These are phyloP conservation scores for Cettia cetti DNA, from an alignment of 2,113 vertebrate species.

Conservation along the genomic window DNA sequence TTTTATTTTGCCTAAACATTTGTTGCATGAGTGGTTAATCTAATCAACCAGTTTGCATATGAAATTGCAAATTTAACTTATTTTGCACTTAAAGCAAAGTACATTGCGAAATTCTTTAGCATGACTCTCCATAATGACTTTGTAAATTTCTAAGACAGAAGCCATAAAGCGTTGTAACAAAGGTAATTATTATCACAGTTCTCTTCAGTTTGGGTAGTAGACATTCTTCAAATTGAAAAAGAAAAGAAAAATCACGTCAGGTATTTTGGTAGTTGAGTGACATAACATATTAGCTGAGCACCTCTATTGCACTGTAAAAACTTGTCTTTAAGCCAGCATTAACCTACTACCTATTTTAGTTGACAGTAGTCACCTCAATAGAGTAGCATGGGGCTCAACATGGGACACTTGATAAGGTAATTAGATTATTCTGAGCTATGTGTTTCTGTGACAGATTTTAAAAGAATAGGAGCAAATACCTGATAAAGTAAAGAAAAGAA, in stretches of 20 bases:
- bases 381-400: not conserved
- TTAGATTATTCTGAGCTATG: constrained; percentile 12
- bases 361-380: not conserved
- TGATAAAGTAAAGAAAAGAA: not conserved
- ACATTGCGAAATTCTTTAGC: not conserved
- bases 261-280: not conserved
- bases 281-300: not conserved
- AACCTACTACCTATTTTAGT: constrained; percentile 5
- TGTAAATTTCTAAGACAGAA: not conserved
- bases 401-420: not conserved
- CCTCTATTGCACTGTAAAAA: not conserved
- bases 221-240: not conserved
- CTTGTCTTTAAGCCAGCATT: constrained; percentile 14
- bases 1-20: not conserved
- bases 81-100: not conserved
- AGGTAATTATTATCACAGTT: not conserved
- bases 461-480: not conserved
- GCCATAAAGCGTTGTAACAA: not conserved
- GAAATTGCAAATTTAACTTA: not conserved
- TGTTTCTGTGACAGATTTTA: not conserved
- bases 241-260: not conserved
- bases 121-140: not conserved
- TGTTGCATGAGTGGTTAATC: not conserved
- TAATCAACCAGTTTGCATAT: not conserved
- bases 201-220: not conserved